Base-by-base conservation (phyloP, 2,888 invertebrate species). In the Ctena decussata region DNA sequence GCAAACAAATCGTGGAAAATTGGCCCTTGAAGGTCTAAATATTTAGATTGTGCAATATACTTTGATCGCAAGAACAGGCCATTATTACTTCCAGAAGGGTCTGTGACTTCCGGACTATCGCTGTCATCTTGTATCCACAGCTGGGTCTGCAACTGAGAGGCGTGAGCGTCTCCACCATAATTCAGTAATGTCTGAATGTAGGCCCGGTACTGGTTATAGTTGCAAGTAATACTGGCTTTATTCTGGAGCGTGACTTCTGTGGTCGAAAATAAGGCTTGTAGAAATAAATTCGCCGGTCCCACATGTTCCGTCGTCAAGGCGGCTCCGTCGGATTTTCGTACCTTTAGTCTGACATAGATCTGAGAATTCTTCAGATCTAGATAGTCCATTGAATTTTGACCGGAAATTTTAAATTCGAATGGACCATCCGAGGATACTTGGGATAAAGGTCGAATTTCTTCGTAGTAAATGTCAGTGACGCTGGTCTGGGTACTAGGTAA, bases 211-310 rank as follows among this genome's bases (percentile, higher is more conserved):
- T 85, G 77, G 44, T 88, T 82, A 65, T 85, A 79, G 70, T 71
- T 82, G 24, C 82, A 80, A 32, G 86, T 80, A 18, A 84, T 57
- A 12, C 74, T 65, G 21, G 78, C 74, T 46, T 78, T 86, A 65
- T 82, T 82, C 46, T 88, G 88, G n/a, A 88, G 37, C 24, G 85
- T 72, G 3, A 88, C 85, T 46, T 88, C 85, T 2, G 77, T 71
- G n/a, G 84, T 70, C 0, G 57, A 57, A 80, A 87, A 89, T 74
- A 88, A 41, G 18, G 84, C 44, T 57, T 76, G 82, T 60, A 84
- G 41, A 41, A 89, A 69, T 37, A 88, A 73, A 76, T 84, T 89
- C 18, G 78, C 80, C 18, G 89, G 89, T 41, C 77, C 88, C 21
- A 84, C 77, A 11, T 79, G 60, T 37, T 88, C 88, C n/a, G 37